Base-by-base conservation (phyloP, 2,113 vertebrate genomes). In the Callionymus lyra region DNA sequence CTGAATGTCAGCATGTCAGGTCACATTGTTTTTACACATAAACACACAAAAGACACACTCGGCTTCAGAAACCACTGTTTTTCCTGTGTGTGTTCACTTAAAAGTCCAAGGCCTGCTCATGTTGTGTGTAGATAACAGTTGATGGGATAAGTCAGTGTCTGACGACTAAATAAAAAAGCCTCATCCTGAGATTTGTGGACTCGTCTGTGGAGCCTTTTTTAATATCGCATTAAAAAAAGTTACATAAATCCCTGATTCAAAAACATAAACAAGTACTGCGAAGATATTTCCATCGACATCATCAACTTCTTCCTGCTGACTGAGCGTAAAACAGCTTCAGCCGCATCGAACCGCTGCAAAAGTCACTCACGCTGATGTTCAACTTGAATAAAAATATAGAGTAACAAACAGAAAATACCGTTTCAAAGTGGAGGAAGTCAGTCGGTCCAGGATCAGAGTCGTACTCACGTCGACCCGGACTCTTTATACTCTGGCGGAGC, bases 401-500 rank as follows among this genome's bases (percentile, higher is more conserved):
- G 8, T 27, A 27, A 27, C 4, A 8, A 27, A 8, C 21, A 27
- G 21, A n/a, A n/a, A n/a, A n/a, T n/a, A n/a, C n/a, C n/a, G n/a
- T n/a, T n/a, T n/a, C n/a, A n/a, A n/a, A n/a, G n/a, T n/a, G n/a
- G n/a, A n/a, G n/a, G n/a, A n/a, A n/a, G n/a, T 27, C 21, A 27
- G 21, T 8, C 8, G 21, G 21, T 8, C 8, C 21, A 5, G 4
- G 4, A 27, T 4, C 21, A 27, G 21, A 27, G 8, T 27, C 21
- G 21, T 8, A 5, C 21, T 27, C 4, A 8, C 21, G 8, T 27
- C 21, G 1, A 12, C 12, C 4, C 5, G 11, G 2, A 11, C 36
- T n/a, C 49, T 48, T 68, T 65, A 69, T 70, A 71, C 39, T 51
- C 47, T 67, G 38, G 49, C 50, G 6, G 18, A 16, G 37, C n/a